Evolutionary conservation across 2,113 vertebrate genomes (phyloP), one percentile per base, ranked within the genome.

Genomic region (Romanogobio albipinnatus): DNA sequence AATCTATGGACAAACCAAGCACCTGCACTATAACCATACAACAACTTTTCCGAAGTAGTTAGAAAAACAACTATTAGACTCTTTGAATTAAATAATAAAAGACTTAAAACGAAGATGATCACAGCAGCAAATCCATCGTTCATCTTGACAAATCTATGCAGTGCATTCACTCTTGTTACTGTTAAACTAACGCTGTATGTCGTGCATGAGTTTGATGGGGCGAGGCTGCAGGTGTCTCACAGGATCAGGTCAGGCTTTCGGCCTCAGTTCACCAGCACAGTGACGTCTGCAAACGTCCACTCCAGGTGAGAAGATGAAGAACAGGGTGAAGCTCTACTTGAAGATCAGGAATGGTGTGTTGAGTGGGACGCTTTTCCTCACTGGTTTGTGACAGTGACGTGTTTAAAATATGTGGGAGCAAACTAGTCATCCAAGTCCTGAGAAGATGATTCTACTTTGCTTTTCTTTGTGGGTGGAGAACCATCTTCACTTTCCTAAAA

Each of bases 111-210:
- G 94, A 93, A 91, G 89, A 83, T 47, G 77, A 90, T 89, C 89
- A 91, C 90, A 90, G 96, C 96, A 98, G 96, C 97, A 98, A 97
- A 95, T 95, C 94, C 95, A 96, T 95, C 92, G 93, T 95, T 95
- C 93, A 95, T 95, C 96, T 94, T 90, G 91, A 91, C 88, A 83
- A 85, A 89, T 90, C 88, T 81, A 92, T 97, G 97, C 96, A 96
- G 97, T 96, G 97, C 96, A 95, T 96, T 93, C 95, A 43, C 68
- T 71, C 19, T 39, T 9, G 1, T 43, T 43, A 96, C 96, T 96
- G 96, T 96, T 96, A 97, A 96, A 96, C 95, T 92, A 94, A 85
- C 89, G 90, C 91, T 71, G 13, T 36, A 11, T 33, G 49, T 64
- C 39, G 43, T 36, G 53, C 36, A 76, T 39, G 51, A 61, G 13